A percentile compares a stretch with the other conserved stretches of the same genome.
Conservation (phyloP, 2,797 vertebrate genomes). For the Halcyon chelicuti region DNA sequence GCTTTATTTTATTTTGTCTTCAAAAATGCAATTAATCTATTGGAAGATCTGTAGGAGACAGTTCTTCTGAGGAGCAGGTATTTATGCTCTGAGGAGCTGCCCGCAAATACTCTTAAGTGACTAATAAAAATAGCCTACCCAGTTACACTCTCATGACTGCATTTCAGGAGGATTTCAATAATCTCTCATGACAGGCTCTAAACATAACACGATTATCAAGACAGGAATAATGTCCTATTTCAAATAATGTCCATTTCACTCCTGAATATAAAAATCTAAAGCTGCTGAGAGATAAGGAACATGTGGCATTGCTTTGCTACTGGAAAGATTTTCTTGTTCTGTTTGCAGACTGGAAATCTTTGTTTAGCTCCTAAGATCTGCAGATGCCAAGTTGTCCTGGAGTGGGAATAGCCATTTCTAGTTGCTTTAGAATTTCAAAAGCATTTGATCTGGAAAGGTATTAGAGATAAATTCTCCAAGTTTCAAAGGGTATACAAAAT, state of each 20-base stretch:
- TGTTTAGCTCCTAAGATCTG: constrained; percentile 23
- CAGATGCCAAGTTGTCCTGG: neutral
- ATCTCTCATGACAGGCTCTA: neutral
- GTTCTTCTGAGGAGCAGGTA: neutral
- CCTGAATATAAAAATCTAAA: neutral
- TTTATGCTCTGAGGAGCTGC: neutral
- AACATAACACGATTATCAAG: neutral
- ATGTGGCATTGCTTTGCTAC: neutral
- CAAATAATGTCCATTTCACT: neutral
- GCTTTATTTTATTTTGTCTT: neutral
- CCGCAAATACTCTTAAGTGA: neutral
- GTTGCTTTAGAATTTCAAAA: constrained; percentile 32
- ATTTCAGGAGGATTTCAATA: constrained; percentile 6
- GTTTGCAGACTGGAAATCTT: neutral
- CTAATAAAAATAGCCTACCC: neutral
- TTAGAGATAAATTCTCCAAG: neutral
- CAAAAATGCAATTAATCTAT: neutral
- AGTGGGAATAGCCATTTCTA: neutral
- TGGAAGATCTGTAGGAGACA: neutral
- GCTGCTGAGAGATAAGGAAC: neutral
- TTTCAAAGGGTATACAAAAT: constrained; percentile 12
- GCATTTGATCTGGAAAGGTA: constrained; percentile 7
- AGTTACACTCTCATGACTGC: neutral
- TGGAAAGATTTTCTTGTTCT: neutral
- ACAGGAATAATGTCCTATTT: neutral